Conservation (phyloP, 2,113 vertebrate genomes). For the Elephantulus edwardii region DNA sequence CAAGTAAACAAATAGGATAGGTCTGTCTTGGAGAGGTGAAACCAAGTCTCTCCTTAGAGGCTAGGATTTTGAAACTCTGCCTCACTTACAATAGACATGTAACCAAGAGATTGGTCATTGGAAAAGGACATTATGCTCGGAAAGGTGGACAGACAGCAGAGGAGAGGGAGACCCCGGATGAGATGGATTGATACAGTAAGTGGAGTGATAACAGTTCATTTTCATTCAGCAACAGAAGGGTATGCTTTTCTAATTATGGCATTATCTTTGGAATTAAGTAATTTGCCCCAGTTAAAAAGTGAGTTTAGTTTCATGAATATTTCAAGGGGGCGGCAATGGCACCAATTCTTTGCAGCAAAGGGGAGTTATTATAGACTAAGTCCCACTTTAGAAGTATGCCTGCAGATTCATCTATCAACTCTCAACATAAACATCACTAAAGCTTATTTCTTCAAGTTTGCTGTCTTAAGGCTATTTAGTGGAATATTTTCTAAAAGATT, state of each 20-base stretch:
- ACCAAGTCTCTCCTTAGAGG: too few relatives aligned
- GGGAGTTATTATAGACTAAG: not conserved
- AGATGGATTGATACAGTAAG: too few relatives aligned
- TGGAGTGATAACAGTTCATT: too few relatives aligned
- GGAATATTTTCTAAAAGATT: constrained; percentile 1
- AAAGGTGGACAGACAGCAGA: too few relatives aligned
- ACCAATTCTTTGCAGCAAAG: not conserved
- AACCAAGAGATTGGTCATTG: too few relatives aligned
- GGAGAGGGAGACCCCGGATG: too few relatives aligned
- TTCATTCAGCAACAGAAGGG: not conserved
- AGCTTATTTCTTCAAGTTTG: not conserved
- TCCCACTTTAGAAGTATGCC: not conserved
- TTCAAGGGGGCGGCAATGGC: not conserved
- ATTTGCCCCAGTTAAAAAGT: not conserved
- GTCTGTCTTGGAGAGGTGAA: too few relatives aligned
- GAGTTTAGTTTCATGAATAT: not conserved
- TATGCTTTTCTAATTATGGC: not conserved
- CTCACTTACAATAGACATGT: too few relatives aligned
- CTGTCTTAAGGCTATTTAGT: not conserved
- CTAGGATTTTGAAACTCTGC: too few relatives aligned
- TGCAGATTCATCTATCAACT: not conserved
- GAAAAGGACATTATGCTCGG: too few relatives aligned
- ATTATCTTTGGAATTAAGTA: constrained; percentile 22
- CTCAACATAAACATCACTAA: not conserved
- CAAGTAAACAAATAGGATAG: too few relatives aligned